phyloP scores from a whole-genome alignment of 2,113 vertebrate genomes.

The Aegotheles bennettii region DNA sequence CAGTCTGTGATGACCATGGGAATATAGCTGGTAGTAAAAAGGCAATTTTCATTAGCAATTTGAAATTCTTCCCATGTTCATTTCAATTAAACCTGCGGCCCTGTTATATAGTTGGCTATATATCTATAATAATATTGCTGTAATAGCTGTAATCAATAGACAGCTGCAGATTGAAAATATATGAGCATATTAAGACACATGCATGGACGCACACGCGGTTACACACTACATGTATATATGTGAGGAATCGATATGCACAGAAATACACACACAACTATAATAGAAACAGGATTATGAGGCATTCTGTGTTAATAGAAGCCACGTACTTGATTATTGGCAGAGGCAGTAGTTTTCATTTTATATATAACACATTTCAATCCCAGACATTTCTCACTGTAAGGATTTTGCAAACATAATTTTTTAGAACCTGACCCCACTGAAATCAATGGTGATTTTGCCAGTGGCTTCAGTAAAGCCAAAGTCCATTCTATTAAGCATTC shows the following conservation, averaged over 20 bases:
- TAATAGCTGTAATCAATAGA: not conserved
- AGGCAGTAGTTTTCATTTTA: not conserved
- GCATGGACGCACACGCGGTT: not conserved
- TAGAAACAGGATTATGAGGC: not conserved
- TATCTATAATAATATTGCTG: conserved; percentile 12
- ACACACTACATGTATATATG: not conserved
- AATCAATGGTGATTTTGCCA: not conserved
- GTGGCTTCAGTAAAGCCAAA: not conserved
- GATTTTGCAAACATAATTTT: not conserved
- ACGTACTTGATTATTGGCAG: not conserved
- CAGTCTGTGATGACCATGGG: not conserved
- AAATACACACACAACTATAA: not conserved
- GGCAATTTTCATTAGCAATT: conserved; percentile 21
- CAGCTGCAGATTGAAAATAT: not conserved
- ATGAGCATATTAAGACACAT: not conserved
- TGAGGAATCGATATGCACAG: not conserved
- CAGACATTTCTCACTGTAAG: not conserved
- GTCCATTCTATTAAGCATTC: not conserved
- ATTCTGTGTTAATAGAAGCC: not conserved
- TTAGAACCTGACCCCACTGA: not conserved
- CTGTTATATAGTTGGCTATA: not conserved
- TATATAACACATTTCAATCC: not conserved
- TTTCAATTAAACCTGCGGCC: conserved; percentile 27
- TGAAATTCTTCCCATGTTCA: conserved; percentile 9
- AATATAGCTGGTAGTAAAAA: not conserved